Evolutionary conservation across 2,797 vertebrate species (phyloP).

Genomic region (Cyclura pinguis): DNA sequence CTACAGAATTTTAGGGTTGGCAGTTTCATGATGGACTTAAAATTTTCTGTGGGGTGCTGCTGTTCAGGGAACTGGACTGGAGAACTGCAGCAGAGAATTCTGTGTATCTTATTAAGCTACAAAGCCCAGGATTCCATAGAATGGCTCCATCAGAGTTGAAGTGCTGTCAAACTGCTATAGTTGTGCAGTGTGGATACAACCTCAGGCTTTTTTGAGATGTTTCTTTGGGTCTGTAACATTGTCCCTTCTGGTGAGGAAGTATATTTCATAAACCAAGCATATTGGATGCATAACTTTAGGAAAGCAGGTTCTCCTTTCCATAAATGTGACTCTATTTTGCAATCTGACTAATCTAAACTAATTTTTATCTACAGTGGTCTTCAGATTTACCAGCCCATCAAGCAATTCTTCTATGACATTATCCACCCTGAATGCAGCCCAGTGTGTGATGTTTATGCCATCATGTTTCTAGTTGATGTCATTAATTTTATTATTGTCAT

Average conservation of each 20-base stretch:
- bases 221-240: not conserved
- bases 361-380: constrained; percentile 74
- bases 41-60: too few species aligned
- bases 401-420: constrained; percentile 87
- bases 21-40: too few species aligned
- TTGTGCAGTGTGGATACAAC: too few species aligned
- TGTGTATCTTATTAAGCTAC: too few species aligned
- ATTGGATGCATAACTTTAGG: not conserved
- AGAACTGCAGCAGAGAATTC: too few species aligned
- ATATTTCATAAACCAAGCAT: not conserved
- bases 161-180: too few species aligned
- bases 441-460: constrained; percentile 80
- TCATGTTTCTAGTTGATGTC: constrained; percentile 83
- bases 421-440: constrained; percentile 87
- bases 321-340: not conserved
- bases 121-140: too few species aligned
- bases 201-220: not conserved
- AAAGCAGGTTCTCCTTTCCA: not conserved
- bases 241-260: not conserved
- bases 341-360: not conserved
- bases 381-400: constrained; percentile 83
- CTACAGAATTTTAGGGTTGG: too few species aligned
- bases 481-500: constrained; percentile 85
- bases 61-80: too few species aligned
- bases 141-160: too few species aligned